Evolutionary conservation across 2,113 vertebrate genomes (phyloP).

Genomic region (Marmota monax): DNA sequence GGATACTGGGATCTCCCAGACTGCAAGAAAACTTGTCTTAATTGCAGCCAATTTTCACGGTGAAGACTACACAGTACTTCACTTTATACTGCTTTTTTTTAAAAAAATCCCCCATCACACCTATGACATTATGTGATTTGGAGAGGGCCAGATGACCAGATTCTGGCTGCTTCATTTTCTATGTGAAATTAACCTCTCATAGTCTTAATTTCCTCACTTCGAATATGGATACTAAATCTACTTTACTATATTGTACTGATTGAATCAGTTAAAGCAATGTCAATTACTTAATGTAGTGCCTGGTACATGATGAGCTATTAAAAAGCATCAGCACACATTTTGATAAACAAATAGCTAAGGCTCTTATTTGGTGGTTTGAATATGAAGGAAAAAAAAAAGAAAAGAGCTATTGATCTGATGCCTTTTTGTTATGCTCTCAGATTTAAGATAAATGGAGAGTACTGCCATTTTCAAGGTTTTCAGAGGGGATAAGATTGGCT

Average conservation of each 20-base stretch:
- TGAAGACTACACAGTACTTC: neutral
- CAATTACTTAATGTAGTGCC: neutral
- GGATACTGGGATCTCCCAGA: neutral
- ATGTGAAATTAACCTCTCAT: constrained; percentile 1
- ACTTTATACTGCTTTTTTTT: neutral
- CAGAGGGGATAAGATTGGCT: neutral
- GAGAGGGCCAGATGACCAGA: neutral
- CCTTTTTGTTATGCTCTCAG: neutral
- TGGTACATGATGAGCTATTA: neutral
- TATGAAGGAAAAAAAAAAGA: neutral
- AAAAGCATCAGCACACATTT: neutral
- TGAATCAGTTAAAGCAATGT: neutral
- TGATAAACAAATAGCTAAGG: neutral
- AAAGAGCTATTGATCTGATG: neutral
- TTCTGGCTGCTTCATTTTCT: neutral
- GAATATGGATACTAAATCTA: neutral
- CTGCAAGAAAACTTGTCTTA: neutral
- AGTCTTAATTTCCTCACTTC: neutral
- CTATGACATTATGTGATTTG: neutral
- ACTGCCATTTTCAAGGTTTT: neutral
- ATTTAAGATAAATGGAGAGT: neutral
- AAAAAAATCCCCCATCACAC: neutral
- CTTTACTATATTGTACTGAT: neutral
- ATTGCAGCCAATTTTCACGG: neutral
- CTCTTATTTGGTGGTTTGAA: neutral